Conservation (phyloP, 2,888 invertebrate genomes). For the Drosophila nr. perissopoda region DNA sequence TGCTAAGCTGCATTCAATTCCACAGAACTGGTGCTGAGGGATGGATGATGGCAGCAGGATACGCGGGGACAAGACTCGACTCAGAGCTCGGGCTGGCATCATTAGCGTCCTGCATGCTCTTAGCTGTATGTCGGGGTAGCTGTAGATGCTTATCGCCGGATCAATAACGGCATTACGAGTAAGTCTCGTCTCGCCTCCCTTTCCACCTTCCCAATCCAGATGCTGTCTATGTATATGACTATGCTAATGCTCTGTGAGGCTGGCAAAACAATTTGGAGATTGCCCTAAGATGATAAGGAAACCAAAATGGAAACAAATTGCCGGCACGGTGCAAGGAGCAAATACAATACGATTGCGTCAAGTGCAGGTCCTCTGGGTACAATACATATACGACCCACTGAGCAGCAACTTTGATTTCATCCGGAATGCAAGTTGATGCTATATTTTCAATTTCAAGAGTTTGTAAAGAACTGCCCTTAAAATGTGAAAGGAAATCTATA, state of each 20-base stretch:
- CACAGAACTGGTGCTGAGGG: slow-evolving; percentile 53
- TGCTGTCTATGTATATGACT: slow-evolving; percentile 27
- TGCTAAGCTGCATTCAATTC: slow-evolving; percentile 76
- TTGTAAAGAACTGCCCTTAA: neutral
- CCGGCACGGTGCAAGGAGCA: slow-evolving; percentile 60
- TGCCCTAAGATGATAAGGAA: slow-evolving; percentile 68
- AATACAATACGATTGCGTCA: slow-evolving; percentile 64
- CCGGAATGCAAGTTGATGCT: slow-evolving; percentile 11
- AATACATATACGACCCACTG: slow-evolving; percentile 59
- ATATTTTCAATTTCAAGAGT: neutral
- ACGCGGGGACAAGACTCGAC: slow-evolving; percentile 4
- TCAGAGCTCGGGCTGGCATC: slow-evolving; percentile 47
- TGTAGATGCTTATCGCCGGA: slow-evolving; percentile 73
- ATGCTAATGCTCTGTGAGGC: slow-evolving; percentile 68
- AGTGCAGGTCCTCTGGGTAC: slow-evolving; percentile 76
- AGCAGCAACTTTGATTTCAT: slow-evolving; percentile 32
- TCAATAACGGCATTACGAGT: slow-evolving; percentile 72
- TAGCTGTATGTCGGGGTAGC: slow-evolving; percentile 61
- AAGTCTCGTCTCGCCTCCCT: slow-evolving; percentile 6
- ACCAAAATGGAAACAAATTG: slow-evolving; percentile 81
- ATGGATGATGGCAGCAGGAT: slow-evolving; percentile 37
- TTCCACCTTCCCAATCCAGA: slow-evolving; percentile 3
- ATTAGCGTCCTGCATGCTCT: slow-evolving; percentile 58
- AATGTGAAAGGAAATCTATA: neutral
- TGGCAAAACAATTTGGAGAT: slow-evolving; percentile 75